These are phyloP conservation scores for Zootoca vivipara DNA, from an alignment of 2,113 vertebrate genomes.

Conservation along the genomic window DNA sequence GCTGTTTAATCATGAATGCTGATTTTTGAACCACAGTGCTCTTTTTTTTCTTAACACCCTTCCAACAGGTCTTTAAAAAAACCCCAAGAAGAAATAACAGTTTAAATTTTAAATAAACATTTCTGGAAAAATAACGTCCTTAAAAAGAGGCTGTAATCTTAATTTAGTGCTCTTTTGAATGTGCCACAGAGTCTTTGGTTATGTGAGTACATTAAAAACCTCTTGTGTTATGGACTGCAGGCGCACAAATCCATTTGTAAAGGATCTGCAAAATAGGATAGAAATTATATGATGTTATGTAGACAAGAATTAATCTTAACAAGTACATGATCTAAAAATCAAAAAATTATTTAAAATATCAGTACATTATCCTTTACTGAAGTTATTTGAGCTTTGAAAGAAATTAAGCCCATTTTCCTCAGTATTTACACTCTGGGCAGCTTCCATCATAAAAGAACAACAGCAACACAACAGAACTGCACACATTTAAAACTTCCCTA, in stretches of 20 bases:
- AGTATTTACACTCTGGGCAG: background rate
- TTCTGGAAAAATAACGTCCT: conserved; percentile 76
- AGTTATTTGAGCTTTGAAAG: background rate
- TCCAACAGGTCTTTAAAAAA: conserved; percentile 75
- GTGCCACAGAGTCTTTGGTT: conserved; percentile 47
- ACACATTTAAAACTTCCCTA: too few species aligned
- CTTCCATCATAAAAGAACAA: too few species aligned
- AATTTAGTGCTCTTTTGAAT: conserved; percentile 67
- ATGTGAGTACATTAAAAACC: conserved; percentile 45
- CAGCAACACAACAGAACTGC: too few species aligned
- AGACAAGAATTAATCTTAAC: background rate
- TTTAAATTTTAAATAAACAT: conserved; percentile 78
- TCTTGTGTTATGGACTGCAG: conserved; percentile 20
- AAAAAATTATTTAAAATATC: background rate
- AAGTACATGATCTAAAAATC: background rate
- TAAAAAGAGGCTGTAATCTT: conserved; percentile 65
- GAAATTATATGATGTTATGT: background rate
- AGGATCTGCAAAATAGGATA: conserved; percentile 27
- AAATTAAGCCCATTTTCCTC: background rate
- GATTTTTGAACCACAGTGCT: conserved; percentile 71
- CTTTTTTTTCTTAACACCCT: conserved; percentile 59
- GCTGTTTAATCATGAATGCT: conserved; percentile 76
- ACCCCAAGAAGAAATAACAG: conserved; percentile 76
- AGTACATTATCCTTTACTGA: background rate
- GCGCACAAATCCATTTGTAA: conserved; percentile 19